A percentile compares a stretch with the other conserved stretches of the same genome.
phyloP scores from a whole-genome alignment of 2,113 vertebrate genomes.

The Stomatorhinus ivindoensis region DNA sequence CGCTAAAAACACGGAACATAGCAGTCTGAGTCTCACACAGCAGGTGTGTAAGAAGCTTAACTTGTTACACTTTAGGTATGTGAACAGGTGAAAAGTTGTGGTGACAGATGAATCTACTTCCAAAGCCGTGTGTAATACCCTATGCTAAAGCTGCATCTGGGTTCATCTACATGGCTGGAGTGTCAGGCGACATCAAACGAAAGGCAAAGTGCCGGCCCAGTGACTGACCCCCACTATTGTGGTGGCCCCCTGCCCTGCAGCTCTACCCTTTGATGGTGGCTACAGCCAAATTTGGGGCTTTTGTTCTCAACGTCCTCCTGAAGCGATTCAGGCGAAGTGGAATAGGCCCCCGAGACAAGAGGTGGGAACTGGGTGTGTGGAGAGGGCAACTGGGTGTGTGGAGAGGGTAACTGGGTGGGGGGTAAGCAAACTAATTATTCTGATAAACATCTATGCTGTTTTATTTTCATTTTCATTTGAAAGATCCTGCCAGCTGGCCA shows the following conservation, averaged over 20 bases:
- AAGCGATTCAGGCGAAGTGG: not conserved
- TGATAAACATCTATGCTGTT: slow-evolving; percentile 44
- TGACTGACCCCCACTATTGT: not conserved
- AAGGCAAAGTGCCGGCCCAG: not conserved
- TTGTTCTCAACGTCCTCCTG: not conserved
- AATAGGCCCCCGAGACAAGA: not conserved
- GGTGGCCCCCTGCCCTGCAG: not conserved
- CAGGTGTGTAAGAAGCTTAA: not conserved
- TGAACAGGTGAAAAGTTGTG: not conserved
- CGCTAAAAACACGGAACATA: not conserved
- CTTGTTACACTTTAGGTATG: not conserved
- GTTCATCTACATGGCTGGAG: not conserved
- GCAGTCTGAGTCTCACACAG: not conserved
- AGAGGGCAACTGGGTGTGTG: not conserved
- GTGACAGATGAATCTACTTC: not conserved
- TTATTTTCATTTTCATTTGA: slow-evolving; percentile 48
- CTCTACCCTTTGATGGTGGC: not conserved
- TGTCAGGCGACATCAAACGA: not conserved
- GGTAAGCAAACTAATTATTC: slow-evolving; percentile 35
- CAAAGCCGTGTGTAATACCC: not conserved
- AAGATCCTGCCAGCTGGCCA: slow-evolving; percentile 33
- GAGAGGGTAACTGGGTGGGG: not conserved
- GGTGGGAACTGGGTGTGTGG: not conserved
- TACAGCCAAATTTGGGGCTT: not conserved
- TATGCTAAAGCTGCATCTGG: not conserved